Conservation (phyloP, 2,797 vertebrate genomes). For the Bradypus variegatus region DNA sequence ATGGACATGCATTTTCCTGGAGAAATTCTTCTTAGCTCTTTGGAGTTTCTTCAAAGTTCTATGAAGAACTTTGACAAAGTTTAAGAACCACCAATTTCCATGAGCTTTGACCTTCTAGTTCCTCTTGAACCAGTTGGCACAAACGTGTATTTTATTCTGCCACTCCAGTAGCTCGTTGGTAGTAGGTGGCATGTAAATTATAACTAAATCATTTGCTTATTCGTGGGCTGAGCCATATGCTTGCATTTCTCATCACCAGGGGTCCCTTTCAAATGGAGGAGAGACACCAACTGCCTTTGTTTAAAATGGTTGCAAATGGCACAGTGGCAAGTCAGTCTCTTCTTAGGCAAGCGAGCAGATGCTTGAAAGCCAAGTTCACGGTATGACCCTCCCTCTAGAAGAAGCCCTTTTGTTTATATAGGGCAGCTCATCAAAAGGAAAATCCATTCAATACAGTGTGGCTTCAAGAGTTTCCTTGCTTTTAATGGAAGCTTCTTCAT, state of each 20-base stretch:
- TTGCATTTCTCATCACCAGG: background rate
- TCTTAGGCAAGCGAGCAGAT: background rate
- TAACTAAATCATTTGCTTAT: background rate
- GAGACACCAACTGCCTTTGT: background rate
- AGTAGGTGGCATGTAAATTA: background rate
- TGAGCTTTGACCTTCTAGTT: background rate
- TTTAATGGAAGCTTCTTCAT: constrained; percentile 33
- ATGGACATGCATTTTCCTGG: background rate
- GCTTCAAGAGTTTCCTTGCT: background rate
- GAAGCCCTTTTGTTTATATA: background rate
- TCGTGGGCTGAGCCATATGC: background rate
- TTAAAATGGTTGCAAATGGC: background rate
- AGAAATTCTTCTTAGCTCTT: background rate
- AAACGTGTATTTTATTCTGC: background rate
- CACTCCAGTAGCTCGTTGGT: background rate
- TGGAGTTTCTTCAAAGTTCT: background rate
- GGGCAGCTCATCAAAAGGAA: background rate
- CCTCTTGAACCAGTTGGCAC: background rate
- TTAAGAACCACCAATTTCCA: background rate
- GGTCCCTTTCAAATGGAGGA: background rate
- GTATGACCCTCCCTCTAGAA: background rate
- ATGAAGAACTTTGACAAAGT: too few relatives aligned
- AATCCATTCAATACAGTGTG: background rate
- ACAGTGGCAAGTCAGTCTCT: background rate
- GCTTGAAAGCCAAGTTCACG: background rate